Conservation (phyloP, 2,797 vertebrate species). For the Sebastes melanostomus region DNA sequence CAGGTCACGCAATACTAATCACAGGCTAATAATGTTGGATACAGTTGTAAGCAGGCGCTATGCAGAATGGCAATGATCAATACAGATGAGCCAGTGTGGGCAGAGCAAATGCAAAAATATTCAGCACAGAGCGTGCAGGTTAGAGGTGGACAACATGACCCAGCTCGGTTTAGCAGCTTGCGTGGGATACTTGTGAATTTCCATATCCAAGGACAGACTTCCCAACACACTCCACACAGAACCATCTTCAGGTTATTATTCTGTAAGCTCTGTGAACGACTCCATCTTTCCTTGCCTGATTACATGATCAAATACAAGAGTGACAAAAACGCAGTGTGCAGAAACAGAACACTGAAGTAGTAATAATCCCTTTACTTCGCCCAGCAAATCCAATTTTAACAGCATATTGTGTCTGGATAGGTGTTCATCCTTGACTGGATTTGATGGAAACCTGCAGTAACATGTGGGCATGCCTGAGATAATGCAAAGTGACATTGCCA, state of each 20-base stretch:
- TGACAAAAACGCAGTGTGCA: conserved; percentile 56
- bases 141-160: conserved; percentile 52
- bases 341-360: conserved; percentile 59
- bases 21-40: conserved; percentile 55
- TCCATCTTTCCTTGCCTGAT: conserved; percentile 68
- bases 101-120: conserved; percentile 18
- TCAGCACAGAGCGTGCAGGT: conserved; percentile 22
- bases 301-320: conserved; percentile 70
- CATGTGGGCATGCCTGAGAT: conserved; percentile 49
- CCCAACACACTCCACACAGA: conserved; percentile 8
- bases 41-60: conserved; percentile 40
- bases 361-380: conserved; percentile 67
- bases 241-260: conserved; percentile 67
- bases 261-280: conserved; percentile 65
- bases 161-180: conserved; percentile 31
- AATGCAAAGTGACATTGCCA: conserved; percentile 72
- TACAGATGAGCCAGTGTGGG: conserved; percentile 34
- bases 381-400: conserved; percentile 75
- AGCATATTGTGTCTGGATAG: conserved; percentile 51
- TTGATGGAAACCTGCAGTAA: conserved; percentile 70
- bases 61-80: conserved; percentile 42
- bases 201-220: conserved; percentile 59
- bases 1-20: conserved; percentile 60
- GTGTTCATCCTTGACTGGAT: conserved; percentile 68
- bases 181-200: conserved; percentile 53